Conservation (phyloP, 2,888 invertebrate species). For the Cyclophora punctaria region DNA sequence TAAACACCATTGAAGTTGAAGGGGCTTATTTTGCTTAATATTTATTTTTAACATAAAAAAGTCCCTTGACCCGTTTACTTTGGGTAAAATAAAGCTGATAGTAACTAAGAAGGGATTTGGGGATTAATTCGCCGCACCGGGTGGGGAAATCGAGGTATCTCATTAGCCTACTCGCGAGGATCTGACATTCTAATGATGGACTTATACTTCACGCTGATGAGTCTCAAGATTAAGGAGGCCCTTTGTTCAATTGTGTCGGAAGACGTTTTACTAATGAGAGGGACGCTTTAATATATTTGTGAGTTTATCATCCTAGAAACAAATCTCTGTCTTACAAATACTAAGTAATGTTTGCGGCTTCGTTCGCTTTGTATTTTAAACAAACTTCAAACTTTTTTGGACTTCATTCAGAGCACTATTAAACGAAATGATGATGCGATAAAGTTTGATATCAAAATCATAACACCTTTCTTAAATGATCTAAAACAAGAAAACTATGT, state of each 20-base stretch:
- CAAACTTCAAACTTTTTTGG: too few relatives aligned
- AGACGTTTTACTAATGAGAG: too few relatives aligned
- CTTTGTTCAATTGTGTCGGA: conserved; percentile 1
- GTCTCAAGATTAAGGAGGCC: conserved; percentile 8
- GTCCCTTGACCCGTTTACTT: conserved; percentile 9
- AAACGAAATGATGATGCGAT: too few relatives aligned
- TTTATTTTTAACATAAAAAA: conserved; percentile 9
- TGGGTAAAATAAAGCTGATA: conserved; percentile 5
- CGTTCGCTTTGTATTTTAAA: too few relatives aligned
- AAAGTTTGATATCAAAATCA: too few relatives aligned
- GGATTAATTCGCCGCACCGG: conserved; percentile 27
- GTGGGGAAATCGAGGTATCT: conserved; percentile 30
- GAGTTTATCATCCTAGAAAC: too few relatives aligned
- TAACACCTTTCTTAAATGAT: too few relatives aligned
- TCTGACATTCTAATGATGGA: conserved; percentile 20
- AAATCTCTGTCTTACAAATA: too few relatives aligned
- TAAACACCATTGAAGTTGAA: neutral
- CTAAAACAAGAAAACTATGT: too few relatives aligned
- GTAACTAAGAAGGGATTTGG: conserved; percentile 4
- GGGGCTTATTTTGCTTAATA: conserved; percentile 4
- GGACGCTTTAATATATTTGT: too few relatives aligned
- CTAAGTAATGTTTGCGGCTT: too few relatives aligned
- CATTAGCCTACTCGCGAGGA: conserved; percentile 27
- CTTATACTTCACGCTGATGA: neutral
- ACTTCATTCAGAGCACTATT: too few relatives aligned